Conservation (phyloP, 2,797 vertebrate genomes). For the Cirrhinus molitorella region DNA sequence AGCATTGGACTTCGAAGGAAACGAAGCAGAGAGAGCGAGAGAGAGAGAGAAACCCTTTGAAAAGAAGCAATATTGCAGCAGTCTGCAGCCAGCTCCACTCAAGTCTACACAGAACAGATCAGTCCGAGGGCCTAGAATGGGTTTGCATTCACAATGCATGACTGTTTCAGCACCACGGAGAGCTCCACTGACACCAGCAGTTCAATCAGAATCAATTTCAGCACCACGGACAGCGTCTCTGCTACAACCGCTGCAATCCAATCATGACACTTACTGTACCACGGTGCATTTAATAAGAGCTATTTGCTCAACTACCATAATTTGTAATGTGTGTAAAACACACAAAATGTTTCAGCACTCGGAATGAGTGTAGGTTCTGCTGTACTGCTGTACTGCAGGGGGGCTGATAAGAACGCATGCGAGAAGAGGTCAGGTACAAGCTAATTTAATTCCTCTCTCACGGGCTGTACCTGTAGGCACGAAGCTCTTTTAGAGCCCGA, state of each 20-base stretch:
- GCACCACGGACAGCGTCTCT: constrained; percentile 31
- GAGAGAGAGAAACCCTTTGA: constrained; percentile 34
- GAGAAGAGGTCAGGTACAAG: constrained; percentile 27
- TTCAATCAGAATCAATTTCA: constrained; percentile 21
- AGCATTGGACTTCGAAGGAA: constrained; percentile 45
- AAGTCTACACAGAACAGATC: constrained; percentile 31
- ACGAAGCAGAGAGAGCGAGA: background rate
- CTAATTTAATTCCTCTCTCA: constrained; percentile 29
- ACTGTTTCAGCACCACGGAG: constrained; percentile 49
- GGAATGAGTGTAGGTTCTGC: constrained; percentile 11
- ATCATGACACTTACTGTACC: background rate
- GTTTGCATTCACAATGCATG: background rate
- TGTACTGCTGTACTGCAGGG: constrained; percentile 49
- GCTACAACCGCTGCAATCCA: constrained; percentile 20
- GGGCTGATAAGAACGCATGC: constrained; percentile 39
- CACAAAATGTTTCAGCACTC: background rate
- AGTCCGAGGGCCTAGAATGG: constrained; percentile 27
- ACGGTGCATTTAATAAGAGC: constrained; percentile 4
- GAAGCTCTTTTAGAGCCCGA: background rate
- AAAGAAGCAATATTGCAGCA: constrained; percentile 54
- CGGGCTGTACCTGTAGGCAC: constrained; percentile 12
- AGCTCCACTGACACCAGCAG: constrained; percentile 4
- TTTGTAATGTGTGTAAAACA: background rate
- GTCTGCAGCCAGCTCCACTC: constrained; percentile 40
- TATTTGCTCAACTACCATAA: background rate